phyloP scores from a whole-genome alignment of 2,888 invertebrate genomes.

The Lochmaea crataegi region DNA sequence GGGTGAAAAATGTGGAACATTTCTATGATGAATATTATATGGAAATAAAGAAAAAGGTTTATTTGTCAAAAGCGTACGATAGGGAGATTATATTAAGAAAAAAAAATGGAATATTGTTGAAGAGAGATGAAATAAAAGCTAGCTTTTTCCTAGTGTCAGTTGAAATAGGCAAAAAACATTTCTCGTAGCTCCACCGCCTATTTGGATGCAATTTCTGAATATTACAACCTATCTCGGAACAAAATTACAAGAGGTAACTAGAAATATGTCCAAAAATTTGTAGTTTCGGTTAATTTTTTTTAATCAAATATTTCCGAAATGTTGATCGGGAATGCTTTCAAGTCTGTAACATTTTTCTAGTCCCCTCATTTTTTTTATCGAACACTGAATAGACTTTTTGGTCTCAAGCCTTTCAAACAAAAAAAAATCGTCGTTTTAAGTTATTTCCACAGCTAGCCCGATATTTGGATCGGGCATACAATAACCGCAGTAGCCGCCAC shows the following conservation, averaged over 20 bases:
- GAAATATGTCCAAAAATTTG: background rate
- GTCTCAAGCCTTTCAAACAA: conserved; percentile 43
- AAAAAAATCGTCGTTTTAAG: conserved; percentile 41
- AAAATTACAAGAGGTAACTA: conserved; percentile 21
- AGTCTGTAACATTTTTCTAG: conserved; percentile 2
- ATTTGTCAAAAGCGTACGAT: no score
- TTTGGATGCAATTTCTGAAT: conserved; percentile 27
- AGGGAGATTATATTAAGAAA: no score
- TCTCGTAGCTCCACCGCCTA: conserved; percentile 20
- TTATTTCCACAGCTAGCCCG: conserved; percentile 62
- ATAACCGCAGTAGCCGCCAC: conserved; percentile 80
- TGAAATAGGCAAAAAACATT: conserved; percentile 21
- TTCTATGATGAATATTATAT: no score
- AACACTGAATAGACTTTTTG: conserved; percentile 24
- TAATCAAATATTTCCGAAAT: background rate
- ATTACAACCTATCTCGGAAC: conserved; percentile 27
- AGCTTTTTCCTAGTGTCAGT: conserved; percentile 22
- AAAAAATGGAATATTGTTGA: no score
- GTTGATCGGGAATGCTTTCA: background rate
- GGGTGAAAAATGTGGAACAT: no score
- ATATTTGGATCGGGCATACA: conserved; percentile 65
- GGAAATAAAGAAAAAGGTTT: no score
- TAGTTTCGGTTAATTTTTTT: background rate
- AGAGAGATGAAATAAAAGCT: conserved; percentile 33
- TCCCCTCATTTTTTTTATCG: background rate